Conservation (phyloP, 2,888 invertebrate species). For the Pinctada fucata region DNA sequence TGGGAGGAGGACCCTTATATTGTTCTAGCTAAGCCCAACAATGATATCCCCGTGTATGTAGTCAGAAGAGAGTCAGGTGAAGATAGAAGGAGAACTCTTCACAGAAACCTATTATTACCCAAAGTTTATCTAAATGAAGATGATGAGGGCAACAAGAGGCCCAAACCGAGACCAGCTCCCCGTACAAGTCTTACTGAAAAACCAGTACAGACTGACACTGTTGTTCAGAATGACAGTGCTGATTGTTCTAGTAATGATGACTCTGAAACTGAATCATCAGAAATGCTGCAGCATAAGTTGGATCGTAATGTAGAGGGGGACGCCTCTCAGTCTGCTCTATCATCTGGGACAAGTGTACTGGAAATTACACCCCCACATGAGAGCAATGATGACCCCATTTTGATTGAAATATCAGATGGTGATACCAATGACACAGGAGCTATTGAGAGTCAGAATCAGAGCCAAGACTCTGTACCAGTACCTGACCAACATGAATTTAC, state of each 20-base stretch:
- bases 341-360: neutral
- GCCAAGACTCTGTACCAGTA: too few relatives aligned
- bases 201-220: neutral
- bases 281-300: neutral
- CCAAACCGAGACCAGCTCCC: neutral
- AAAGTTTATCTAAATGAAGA: neutral
- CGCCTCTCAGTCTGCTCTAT: neutral
- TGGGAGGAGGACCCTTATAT: too few relatives aligned
- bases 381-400: neutral
- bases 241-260: neutral
- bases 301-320: neutral
- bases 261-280: neutral
- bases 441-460: neutral
- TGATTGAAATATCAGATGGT: neutral
- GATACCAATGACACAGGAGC: neutral
- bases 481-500: too few relatives aligned
- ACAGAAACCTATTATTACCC: neutral
- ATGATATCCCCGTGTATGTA: too few relatives aligned
- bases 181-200: neutral
- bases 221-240: neutral
- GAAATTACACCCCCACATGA: neutral
- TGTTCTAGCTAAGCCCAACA: too few relatives aligned
- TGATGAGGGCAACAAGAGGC: neutral
- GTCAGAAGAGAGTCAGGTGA: too few relatives aligned
- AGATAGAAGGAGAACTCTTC: too few relatives aligned